Base-by-base conservation (phyloP, 92 coral and sea anemone genomes). In the Palythoa heliodiscus region DNA sequence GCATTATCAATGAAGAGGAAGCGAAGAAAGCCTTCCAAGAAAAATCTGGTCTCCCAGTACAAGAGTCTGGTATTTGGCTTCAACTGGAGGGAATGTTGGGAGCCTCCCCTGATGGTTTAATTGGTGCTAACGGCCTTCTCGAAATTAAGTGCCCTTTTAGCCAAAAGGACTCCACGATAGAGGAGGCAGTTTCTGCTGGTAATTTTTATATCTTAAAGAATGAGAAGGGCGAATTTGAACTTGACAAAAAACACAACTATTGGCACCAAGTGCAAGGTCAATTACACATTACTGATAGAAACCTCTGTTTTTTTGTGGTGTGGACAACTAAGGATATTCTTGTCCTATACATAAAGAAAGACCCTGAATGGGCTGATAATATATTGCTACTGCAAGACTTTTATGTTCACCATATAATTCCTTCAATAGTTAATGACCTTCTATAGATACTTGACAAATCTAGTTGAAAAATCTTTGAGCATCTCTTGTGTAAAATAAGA, bases 231-330 rank as follows among this genome's bases (percentile, higher is more conserved):
- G 66, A 75, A 60, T 86, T 63, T 63, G 83, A 64, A 39, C 71
- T 67, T 39, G 71, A 67, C 71, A 83, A 77, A 58, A 64, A 43
- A 74, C 91, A 78, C 54, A 73, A 76, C 52, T 89, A 85, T 87
- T 85, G 87, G 84, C 92, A 89, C 82, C 83, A 89, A 81, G 89
- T 85, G 22, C 92, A 89, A 78, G 92, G 92, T 23, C 89, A 85
- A 55, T 60, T 89, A 78, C 84, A 75, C 54, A 47, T 88, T 22
- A 83, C 89, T 69, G 54, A 72, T 47, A 89, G 92, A 82, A 70
- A 89, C 19, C 64, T 85, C 29, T 84, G 91, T 24, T 88, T 64
- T 84, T 89, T 89, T 89, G 88, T 85, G 20, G 92, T 89, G 17
- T 89, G 88, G 91, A 89, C 89, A 20, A 83, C 84, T 43, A 88